These are phyloP conservation scores for Bellardia bayeri DNA, from an alignment of 2,888 invertebrate genomes.

Conservation along the genomic window DNA sequence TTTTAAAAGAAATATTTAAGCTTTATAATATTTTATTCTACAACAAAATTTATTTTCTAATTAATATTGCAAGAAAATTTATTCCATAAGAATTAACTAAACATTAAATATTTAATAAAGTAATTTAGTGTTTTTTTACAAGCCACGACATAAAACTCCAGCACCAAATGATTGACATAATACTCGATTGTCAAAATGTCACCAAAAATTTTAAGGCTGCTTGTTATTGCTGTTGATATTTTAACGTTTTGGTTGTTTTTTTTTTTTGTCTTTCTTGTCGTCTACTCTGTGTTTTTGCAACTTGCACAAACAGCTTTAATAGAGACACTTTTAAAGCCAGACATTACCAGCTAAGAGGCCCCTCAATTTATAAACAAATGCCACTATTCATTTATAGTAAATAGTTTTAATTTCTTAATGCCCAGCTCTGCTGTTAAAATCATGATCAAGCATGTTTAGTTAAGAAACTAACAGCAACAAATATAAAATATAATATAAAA, in stretches of 20 bases:
- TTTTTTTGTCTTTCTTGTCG: background rate
- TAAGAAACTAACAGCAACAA: conserved; percentile 34
- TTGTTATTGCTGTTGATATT: conserved; percentile 69
- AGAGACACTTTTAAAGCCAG: conserved; percentile 44
- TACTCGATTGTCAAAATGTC: conserved; percentile 73
- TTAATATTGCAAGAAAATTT: too few species aligned
- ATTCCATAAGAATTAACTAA: conserved; percentile 18
- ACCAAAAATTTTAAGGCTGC: conserved; percentile 69
- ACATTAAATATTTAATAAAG: conserved; percentile 68
- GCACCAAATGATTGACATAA: conserved; percentile 69
- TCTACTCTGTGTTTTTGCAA: conserved; percentile 34
- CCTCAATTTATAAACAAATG: background rate
- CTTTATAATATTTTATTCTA: background rate
- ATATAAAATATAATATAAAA: conserved; percentile 55
- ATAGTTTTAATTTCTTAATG: conserved; percentile 23
- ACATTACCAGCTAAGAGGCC: conserved; percentile 40
- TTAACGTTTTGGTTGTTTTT: conserved; percentile 52
- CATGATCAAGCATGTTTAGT: conserved; percentile 65
- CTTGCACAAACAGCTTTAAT: conserved; percentile 60
- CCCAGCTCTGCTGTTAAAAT: conserved; percentile 63
- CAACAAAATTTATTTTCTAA: background rate
- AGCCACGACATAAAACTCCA: conserved; percentile 47
- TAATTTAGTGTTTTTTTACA: conserved; percentile 50
- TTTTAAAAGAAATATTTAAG: background rate
- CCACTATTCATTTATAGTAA: background rate